Percentiles rank a stretch among this genome's conserved stretches.
These are phyloP conservation scores for Aplocera efformata DNA, from an alignment of 2,888 invertebrate species.

Conservation along the genomic window DNA sequence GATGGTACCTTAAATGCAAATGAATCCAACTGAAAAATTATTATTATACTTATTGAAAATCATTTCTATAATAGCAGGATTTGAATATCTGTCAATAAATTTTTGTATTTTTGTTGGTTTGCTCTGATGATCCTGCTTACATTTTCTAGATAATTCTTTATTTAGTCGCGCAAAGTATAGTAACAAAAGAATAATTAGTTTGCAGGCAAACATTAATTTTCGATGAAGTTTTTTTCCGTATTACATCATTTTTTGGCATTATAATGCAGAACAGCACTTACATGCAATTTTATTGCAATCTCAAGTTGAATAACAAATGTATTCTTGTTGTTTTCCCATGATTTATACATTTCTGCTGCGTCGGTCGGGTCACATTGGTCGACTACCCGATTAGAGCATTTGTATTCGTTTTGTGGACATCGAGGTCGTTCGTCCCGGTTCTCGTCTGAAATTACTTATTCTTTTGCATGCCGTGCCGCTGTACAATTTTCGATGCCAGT, in stretches of 20 bases:
- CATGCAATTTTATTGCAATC: slow-evolving; percentile 35
- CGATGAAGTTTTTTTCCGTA: slow-evolving; percentile 13
- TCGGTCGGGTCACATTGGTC: slow-evolving; percentile 43
- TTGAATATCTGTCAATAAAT: no score
- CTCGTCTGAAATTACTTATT: slow-evolving; percentile 59
- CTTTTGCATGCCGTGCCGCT: slow-evolving; percentile 57
- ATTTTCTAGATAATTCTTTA: no score
- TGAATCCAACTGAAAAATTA: no score
- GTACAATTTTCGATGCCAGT: slow-evolving; percentile 53
- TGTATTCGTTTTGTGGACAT: slow-evolving; percentile 65
- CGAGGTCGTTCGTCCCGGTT: slow-evolving; percentile 79
- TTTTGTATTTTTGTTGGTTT: no score
- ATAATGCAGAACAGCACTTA: slow-evolving; percentile 25
- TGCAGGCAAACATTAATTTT: slow-evolving; percentile 28
- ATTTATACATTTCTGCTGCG: slow-evolving; percentile 46
- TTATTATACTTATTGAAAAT: no score
- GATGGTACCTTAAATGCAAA: no score
- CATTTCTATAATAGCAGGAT: no score
- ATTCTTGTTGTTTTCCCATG: slow-evolving; percentile 42
- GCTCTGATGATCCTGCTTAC: no score
- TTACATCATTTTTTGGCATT: slow-evolving; percentile 19
- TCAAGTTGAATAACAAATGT: slow-evolving; percentile 39
- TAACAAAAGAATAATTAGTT: not conserved
- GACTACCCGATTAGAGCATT: slow-evolving; percentile 54
- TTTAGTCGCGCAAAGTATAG: no score